phyloP scores from a whole-genome alignment of 2,797 vertebrate species.

The Balearica regulorum region DNA sequence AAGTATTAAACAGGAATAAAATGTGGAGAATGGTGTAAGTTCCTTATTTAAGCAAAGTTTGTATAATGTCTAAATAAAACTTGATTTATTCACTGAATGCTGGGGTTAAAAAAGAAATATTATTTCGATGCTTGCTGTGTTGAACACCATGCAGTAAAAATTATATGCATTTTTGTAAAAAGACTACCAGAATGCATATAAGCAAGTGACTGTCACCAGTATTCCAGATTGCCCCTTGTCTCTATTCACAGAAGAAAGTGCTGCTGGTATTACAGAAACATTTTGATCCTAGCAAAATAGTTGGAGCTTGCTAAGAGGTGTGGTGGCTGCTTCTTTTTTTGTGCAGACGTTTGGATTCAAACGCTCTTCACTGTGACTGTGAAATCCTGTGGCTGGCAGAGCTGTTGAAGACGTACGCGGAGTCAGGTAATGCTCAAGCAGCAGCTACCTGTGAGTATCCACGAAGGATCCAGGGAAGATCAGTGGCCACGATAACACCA shows the following conservation, averaged over 20 bases:
- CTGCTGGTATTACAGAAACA: neutral
- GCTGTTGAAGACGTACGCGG: slow-evolving; percentile 88
- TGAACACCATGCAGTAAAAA: neutral
- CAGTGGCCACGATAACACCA: slow-evolving; percentile 91
- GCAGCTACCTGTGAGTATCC: slow-evolving; percentile 95
- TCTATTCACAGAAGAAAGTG: neutral
- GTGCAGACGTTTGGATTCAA: slow-evolving; percentile 91
- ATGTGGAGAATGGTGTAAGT: neutral
- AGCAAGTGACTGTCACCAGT: neutral
- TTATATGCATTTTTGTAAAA: neutral
- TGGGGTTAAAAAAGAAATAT: neutral
- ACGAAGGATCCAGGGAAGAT: slow-evolving; percentile 89
- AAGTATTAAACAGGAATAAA: neutral
- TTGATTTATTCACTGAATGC: neutral
- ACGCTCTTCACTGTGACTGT: slow-evolving; percentile 93
- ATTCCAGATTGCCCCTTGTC: neutral
- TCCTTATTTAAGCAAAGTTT: neutral
- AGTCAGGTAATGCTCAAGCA: slow-evolving; percentile 93
- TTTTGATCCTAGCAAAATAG: neutral
- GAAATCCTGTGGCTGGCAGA: slow-evolving; percentile 95
- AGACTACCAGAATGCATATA: neutral
- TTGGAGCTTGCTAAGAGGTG: neutral
- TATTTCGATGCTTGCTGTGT: neutral
- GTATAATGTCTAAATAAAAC: neutral
- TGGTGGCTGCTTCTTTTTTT: neutral